Conservation (phyloP, 2,888 invertebrate species). For the Venustoraphidia nigricollis region DNA sequence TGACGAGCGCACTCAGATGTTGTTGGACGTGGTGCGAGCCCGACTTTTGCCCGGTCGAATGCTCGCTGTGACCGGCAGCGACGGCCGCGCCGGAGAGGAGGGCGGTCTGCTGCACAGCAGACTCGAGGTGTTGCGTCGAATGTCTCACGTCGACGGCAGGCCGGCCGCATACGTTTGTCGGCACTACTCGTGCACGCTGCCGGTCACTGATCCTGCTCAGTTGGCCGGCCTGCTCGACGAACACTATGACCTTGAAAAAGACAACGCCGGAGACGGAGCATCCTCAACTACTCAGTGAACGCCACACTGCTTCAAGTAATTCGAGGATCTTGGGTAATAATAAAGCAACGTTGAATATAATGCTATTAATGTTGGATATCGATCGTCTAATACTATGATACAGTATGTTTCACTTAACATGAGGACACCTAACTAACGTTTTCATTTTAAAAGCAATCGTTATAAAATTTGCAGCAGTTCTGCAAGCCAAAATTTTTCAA, state of each 20-base stretch:
- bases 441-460: no score
- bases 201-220: constrained; percentile 50
- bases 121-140: constrained; percentile 29
- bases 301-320: no score
- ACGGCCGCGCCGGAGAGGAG: constrained; percentile 21
- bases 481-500: no score
- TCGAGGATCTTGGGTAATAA: no score
- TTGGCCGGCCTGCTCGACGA: constrained; percentile 42
- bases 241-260: constrained; percentile 4
- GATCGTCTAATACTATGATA: no score
- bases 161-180: constrained; percentile 68
- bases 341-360: no score
- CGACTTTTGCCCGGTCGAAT: constrained; percentile 52
- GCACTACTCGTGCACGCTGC: constrained; percentile 57
- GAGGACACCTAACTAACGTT: no score
- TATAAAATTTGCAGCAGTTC: no score
- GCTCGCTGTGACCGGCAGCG: constrained; percentile 47
- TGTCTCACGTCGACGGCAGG: constrained; percentile 38
- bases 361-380: no score
- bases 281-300: no score
- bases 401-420: no score
- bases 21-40: constrained; percentile 47
- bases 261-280: no score
- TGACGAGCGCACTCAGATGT: constrained; percentile 46
- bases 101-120: constrained; percentile 23